Conservation (phyloP, 2,888 invertebrate species). For the Archaeoteleia sp. region DNA sequence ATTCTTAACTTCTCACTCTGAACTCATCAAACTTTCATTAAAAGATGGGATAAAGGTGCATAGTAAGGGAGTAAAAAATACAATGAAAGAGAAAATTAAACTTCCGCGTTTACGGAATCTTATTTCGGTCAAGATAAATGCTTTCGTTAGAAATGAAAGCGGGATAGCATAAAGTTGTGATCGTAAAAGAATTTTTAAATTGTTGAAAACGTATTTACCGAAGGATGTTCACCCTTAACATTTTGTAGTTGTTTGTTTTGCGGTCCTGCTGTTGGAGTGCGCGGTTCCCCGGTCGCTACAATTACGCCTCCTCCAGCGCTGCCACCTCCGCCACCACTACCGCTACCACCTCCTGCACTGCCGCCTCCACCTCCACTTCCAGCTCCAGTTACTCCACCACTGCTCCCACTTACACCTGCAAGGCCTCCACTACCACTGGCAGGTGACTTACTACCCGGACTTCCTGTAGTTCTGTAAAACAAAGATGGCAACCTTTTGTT, state of each 20-base stretch:
- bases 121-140: too few relatives aligned
- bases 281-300: conserved; percentile 73
- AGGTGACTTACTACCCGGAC: conserved; percentile 84
- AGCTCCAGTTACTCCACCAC: conserved; percentile 65
- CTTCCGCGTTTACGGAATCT: too few relatives aligned
- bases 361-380: conserved; percentile 76
- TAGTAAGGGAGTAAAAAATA: too few relatives aligned
- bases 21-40: too few relatives aligned
- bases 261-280: conserved; percentile 78
- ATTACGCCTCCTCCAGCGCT: too few relatives aligned
- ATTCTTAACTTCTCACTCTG: too few relatives aligned
- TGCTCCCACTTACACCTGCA: conserved; percentile 55
- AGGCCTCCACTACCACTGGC: conserved; percentile 79
- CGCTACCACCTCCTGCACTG: conserved; percentile 76
- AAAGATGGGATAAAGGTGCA: too few relatives aligned
- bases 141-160: too few relatives aligned
- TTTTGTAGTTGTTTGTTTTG: conserved; percentile 86
- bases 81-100: too few relatives aligned
- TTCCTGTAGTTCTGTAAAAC: conserved; percentile 81
- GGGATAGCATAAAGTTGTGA: too few relatives aligned
- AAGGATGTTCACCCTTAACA: conserved; percentile 86
- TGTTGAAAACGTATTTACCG: conserved; percentile 76
- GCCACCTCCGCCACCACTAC: conserved; percentile 67
- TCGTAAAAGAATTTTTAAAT: too few relatives aligned
- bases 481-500: conserved; percentile 4